phyloP scores from a whole-genome alignment of 2,797 vertebrate species.

The Ctenochaetus hawaiiensis region DNA sequence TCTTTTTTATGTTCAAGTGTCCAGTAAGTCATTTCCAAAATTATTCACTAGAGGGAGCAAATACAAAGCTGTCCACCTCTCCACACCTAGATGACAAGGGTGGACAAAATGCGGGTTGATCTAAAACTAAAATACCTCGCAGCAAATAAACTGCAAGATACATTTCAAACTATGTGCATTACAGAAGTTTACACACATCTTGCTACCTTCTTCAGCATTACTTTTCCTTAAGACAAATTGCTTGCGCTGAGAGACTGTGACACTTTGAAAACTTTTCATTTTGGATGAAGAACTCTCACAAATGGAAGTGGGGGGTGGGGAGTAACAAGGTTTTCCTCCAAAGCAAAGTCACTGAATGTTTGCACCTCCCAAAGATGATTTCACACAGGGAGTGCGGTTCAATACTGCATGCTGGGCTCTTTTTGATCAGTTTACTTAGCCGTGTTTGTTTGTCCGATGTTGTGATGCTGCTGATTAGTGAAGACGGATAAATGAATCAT shows the following conservation, averaged over 20 bases:
- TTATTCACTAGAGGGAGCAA: conserved; percentile 87
- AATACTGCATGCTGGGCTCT: conserved; percentile 59
- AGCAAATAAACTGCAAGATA: not conserved
- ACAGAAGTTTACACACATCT: not conserved
- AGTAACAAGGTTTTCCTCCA: conserved; percentile 19
- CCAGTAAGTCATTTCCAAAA: conserved; percentile 71
- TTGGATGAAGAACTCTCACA: conserved; percentile 64
- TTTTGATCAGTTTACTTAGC: conserved; percentile 72
- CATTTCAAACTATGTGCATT: not conserved
- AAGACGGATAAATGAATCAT: conserved; percentile 81
- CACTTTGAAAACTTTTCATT: conserved; percentile 69
- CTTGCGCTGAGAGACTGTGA: conserved; percentile 28
- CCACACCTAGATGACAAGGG: not conserved
- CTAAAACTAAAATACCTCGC: not conserved
- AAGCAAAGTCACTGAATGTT: conserved; percentile 41
- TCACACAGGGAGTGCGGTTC: conserved; percentile 46
- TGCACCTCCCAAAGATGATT: conserved; percentile 49
- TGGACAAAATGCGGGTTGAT: conserved; percentile 3
- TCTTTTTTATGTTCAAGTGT: conserved; percentile 26
- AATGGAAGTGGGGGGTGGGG: not conserved
- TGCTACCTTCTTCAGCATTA: not conserved
- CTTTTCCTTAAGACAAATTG: conserved; percentile 41
- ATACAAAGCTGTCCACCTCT: conserved; percentile 46
- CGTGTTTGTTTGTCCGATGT: conserved; percentile 77
- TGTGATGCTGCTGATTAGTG: conserved; percentile 70